Evolutionary conservation across 2,888 invertebrate species (phyloP), one percentile per base, ranked within the genome.

Genomic region (Melipona bicolor): DNA sequence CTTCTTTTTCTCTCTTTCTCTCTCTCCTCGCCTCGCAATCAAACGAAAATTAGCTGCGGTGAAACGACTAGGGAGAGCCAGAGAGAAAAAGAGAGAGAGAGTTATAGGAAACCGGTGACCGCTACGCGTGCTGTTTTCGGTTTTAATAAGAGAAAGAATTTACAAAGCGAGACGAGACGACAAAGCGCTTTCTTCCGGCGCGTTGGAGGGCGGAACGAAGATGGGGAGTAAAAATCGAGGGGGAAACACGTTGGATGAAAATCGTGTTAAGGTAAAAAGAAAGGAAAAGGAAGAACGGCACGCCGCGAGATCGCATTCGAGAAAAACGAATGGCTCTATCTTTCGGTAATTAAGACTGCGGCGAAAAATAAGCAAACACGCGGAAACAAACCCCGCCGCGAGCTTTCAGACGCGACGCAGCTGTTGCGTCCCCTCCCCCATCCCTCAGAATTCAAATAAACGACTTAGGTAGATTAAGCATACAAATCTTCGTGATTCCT

Each of bases 241-340:
- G 56, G 74, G 56, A 1, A 43, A 43, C 43, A 78, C 62, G 70
- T 36, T 59, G 36, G 49, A 65, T 59, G 32, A 65, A 77, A 27
- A 27, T 27, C 69, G 32, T 9, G 61, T n/a, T 59, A 61, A 61
- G 13, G n/a, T 0, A n/a, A 21, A 17, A 64, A 13, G 21, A 62
- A 11, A 65, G 9, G n/a, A 36, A 27, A 67, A 54, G 69, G 56
- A 80, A 67, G 71, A 80, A 78, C 69, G 81, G 67, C 77, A 67
- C n/a, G 77, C 43, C 64, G 56, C 76, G 75, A 85, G 82, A 84
- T 84, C 83, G 84, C 71, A 43, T 71, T 36, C 69, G 52, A 81
- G 88, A 86, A 88, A 91, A 92, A 93, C 90, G 89, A 89, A 92
- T 91, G 90, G 92, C 92, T 93, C 91, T 91, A 93, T 93, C 93